Conservation (phyloP, 2,113 vertebrate species). For the Clarias macrocephalus region DNA sequence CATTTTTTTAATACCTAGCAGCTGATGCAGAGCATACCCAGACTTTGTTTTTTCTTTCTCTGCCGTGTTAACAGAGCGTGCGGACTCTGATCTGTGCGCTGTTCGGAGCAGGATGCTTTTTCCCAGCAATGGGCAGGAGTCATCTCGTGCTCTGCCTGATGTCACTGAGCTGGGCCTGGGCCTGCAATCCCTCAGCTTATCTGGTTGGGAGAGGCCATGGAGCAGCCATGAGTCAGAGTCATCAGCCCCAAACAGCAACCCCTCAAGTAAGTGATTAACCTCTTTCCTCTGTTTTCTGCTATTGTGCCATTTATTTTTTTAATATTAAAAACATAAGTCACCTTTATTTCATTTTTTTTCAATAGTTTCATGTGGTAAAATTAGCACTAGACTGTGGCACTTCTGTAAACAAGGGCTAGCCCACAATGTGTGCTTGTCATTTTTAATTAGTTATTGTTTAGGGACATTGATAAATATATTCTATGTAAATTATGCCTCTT, state of each 20-base stretch:
- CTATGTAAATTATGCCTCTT: background rate
- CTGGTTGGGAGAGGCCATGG: slow-evolving; percentile 95
- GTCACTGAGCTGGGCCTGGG: slow-evolving; percentile 93
- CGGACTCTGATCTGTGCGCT: slow-evolving; percentile 84
- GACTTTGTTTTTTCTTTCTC: slow-evolving; percentile 41
- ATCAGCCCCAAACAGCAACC: slow-evolving; percentile 80
- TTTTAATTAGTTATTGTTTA: background rate
- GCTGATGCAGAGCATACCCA: slow-evolving; percentile 44
- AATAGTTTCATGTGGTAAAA: background rate
- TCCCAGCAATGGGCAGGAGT: slow-evolving; percentile 85
- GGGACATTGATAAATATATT: background rate
- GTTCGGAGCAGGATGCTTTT: slow-evolving; percentile 95
- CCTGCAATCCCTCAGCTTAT: slow-evolving; percentile 92
- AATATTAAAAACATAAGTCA: background rate
- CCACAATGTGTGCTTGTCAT: background rate
- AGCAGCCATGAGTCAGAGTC: slow-evolving; percentile 89
- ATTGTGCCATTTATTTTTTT: background rate
- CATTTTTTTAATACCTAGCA: slow-evolving; percentile 24
- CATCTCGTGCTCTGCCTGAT: slow-evolving; percentile 83
- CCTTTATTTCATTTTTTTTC: background rate
- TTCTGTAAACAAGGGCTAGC: background rate
- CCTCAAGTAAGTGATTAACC: slow-evolving; percentile 82
- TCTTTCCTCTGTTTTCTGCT: background rate
- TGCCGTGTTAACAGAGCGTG: slow-evolving; percentile 73
- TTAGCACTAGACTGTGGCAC: background rate